Evolutionary conservation across 2,888 invertebrate genomes (phyloP), one percentile per base, ranked within the genome.

Genomic region (Pilophorus perplexus): DNA sequence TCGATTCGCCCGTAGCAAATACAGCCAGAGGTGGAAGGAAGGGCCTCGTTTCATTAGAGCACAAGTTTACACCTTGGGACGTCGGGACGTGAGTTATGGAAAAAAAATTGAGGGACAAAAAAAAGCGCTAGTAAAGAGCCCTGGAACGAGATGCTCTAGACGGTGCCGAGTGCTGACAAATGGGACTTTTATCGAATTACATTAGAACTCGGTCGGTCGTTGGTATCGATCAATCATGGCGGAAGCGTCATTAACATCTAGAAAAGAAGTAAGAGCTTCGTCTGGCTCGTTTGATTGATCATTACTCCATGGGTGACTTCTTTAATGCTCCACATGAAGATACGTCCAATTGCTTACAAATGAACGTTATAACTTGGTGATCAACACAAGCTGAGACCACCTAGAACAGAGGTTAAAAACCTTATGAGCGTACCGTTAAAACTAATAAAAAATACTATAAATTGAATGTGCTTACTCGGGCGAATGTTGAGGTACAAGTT

Each of bases 131-230:
- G 28, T 16, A 14, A n/a, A 14, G 52, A n/a, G 33, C 22, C n/a
- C 14, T 5, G 37, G 16, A n/a, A n/a, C n/a, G n/a, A n/a, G n/a
- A n/a, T n/a, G n/a, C n/a, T n/a, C n/a, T n/a, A n/a, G n/a, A n/a
- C 8, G 37, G 14, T 33, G 55, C 20, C 14, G 28, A n/a, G 52
- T 38, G 55, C 55, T 55, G 55, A 55, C 55, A 55, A 55, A 55
- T 55, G 55, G 38, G 55, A 55, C 55, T 55, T 55, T 55, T 55
- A 55, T 55, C 55, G 55, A 55, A 55, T 55, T 55, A 55, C 55
- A 33, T 38, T 55, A 55, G 54, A 54, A 33, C 37, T 55, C 55
- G 52, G 52, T 10, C 38, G 38, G 55, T 18, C 38, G 55, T 18
- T 22, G 22, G 37, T 33, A 20, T 55, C 55, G 55, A 55, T 55